A percentile compares a stretch with the other conserved stretches of the same genome.
These are phyloP conservation scores for Spea hammondii DNA, from an alignment of 2,797 vertebrate genomes.

Conservation along the genomic window DNA sequence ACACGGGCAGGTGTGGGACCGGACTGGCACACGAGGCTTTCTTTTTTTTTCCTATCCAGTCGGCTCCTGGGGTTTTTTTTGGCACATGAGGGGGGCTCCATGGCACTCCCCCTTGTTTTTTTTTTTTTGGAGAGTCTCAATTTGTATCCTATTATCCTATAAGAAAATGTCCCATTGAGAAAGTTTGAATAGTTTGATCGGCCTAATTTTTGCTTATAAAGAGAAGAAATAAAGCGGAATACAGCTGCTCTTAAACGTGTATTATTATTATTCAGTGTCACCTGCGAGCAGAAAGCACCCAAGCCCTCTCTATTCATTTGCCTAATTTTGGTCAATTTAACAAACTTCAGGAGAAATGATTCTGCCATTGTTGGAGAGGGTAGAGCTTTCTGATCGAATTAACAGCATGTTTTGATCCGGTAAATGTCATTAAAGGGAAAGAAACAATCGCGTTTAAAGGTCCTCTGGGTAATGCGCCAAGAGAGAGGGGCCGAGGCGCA, in stretches of 20 bases:
- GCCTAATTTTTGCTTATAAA: conserved; percentile 92
- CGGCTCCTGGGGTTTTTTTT: conserved; percentile 80
- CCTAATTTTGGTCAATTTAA: conserved; percentile 99
- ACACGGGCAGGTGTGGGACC: conserved; percentile 92
- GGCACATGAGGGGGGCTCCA: conserved; percentile 93
- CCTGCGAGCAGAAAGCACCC: conserved; percentile 82
- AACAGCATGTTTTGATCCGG: conserved; percentile 99
- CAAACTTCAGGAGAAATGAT: conserved; percentile 99
- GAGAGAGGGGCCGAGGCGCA: conserved; percentile 97
- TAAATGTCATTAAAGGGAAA: conserved; percentile 99
- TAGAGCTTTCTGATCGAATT: conserved; percentile 99
- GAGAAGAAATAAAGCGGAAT: conserved; percentile 91
- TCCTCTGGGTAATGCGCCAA: conserved; percentile 94
- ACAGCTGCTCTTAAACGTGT: conserved; percentile 92
- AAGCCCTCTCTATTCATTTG: conserved; percentile 98
- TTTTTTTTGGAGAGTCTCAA: conserved; percentile 91
- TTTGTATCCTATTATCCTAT: conserved; percentile 99
- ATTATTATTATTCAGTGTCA: conserved; percentile 94
- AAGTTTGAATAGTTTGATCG: conserved; percentile 97
- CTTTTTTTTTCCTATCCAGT: conserved; percentile 63
- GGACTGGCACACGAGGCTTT: conserved; percentile 88
- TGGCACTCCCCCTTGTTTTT: conserved; percentile 52
- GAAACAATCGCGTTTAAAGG: conserved; percentile 98
- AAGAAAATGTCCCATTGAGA: conserved; percentile 99
- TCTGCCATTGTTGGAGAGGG: conserved; percentile 97